Percentiles rank a stretch among this genome's conserved stretches.
Evolutionary conservation across 2,888 invertebrate genomes (phyloP).

Genomic region (Mamestra brassicae): DNA sequence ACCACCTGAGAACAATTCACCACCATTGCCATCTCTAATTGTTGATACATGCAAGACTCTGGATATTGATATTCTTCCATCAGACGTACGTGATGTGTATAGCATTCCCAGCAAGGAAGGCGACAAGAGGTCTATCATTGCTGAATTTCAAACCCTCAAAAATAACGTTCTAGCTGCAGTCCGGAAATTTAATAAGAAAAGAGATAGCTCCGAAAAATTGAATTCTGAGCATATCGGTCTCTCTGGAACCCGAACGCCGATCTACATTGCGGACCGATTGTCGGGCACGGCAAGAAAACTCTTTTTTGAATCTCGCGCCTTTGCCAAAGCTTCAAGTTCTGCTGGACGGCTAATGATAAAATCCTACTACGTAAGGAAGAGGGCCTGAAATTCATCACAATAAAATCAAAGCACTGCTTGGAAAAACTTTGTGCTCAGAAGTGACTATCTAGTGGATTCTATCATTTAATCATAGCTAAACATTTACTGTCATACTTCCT

Average conservation of each 20-base stretch:
- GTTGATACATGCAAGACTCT: conserved; percentile 10
- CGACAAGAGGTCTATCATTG: conserved; percentile 5
- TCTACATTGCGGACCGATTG: no score
- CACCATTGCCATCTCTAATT: conserved; percentile 7
- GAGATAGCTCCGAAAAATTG: no score
- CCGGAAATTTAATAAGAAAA: no score
- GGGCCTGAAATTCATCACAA: not conserved
- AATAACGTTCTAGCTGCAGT: no score
- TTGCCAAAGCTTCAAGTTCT: not conserved
- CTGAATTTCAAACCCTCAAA: conserved; percentile 7
- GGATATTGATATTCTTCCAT: conserved; percentile 5
- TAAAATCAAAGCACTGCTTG: no score
- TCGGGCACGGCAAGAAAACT: not conserved
- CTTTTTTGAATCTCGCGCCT: not conserved
- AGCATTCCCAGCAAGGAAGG: conserved; percentile 13
- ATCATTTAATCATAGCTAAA: no score
- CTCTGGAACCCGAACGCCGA: no score
- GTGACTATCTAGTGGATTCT: no score
- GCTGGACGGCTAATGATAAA: conserved; percentile 8
- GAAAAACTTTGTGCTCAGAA: no score
- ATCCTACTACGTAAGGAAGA: conserved; percentile 9
- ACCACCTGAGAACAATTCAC: conserved; percentile 5
- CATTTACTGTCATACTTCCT: no score
- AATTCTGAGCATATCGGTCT: no score
- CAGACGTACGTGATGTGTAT: conserved; percentile 10